A percentile compares a stretch with the other conserved stretches of the same genome.
phyloP scores from a whole-genome alignment of 2,113 vertebrate genomes.

The Leptodactylus fuscus region DNA sequence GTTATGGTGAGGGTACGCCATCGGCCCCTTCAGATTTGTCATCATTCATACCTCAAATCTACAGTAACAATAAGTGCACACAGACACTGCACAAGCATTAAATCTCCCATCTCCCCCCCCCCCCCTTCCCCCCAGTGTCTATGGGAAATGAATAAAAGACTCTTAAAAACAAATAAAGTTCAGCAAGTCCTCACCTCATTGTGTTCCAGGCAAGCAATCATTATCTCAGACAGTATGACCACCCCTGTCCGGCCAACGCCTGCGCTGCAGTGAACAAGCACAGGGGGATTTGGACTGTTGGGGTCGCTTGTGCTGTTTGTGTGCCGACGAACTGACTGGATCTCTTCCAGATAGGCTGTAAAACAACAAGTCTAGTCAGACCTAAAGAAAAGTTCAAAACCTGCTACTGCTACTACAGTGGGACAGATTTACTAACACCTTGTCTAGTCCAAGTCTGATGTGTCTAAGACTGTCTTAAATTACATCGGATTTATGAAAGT shows the following conservation, averaged over 20 bases:
- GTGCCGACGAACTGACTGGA: slow-evolving; percentile 95
- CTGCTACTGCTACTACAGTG: not conserved
- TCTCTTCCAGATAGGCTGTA: slow-evolving; percentile 93
- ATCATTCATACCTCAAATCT: too few relatives aligned
- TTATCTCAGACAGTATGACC: slow-evolving; percentile 92
- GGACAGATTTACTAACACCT: not conserved
- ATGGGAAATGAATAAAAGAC: too few relatives aligned
- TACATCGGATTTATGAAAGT: too few relatives aligned
- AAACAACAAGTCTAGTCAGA: not conserved
- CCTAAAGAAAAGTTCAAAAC: not conserved
- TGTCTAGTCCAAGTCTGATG: too few relatives aligned
- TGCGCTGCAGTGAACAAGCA: slow-evolving; percentile 95
- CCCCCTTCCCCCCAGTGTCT: too few relatives aligned
- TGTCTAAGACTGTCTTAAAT: too few relatives aligned
- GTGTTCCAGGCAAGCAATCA: slow-evolving; percentile 96
- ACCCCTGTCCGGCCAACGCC: slow-evolving; percentile 93
- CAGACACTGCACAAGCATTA: too few relatives aligned
- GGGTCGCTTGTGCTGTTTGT: slow-evolving; percentile 91
- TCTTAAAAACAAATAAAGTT: too few relatives aligned
- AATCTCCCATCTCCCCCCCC: too few relatives aligned
- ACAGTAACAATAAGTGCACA: too few relatives aligned
- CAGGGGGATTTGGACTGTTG: slow-evolving; percentile 79
- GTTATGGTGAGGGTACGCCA: too few relatives aligned
- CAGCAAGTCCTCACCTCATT: slow-evolving; percentile 88
- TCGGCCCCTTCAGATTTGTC: too few relatives aligned